Evolutionary conservation across 2,888 invertebrate species (phyloP), one percentile per base, ranked within the genome.

Genomic region (Idaea dimidiata): DNA sequence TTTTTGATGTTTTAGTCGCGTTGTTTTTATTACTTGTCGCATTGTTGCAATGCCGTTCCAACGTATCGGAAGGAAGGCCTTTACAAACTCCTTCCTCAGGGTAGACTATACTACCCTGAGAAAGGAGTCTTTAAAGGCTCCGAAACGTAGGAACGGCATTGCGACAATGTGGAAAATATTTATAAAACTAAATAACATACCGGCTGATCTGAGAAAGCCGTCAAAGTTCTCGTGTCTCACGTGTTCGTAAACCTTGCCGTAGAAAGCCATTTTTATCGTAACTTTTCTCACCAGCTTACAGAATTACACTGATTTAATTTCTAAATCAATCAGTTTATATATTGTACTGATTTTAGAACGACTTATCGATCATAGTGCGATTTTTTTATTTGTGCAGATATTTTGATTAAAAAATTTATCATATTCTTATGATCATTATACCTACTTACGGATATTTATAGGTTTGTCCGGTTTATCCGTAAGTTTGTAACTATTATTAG

Each of bases 171-270:
- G n/a, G n/a, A n/a, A n/a, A n/a, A n/a, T 33, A 10, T 33, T 7
- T 33, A 10, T 10, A n/a, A n/a, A n/a, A n/a, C n/a, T 33, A 1
- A 6, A 10, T 6, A 0, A 69, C 78, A 73, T 66, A 84, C 83
- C 78, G 32, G 80, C 63, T 59, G 72, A 57, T 10, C 73, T 74
- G 16, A 85, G 65, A 58, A 83, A 84, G 0, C 62, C 76, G 2
- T 82, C 81, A 60, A 75, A 82, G 17, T 79, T 83, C 68, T 86
- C 84, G 43, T 81, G 74, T 43, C 61, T 80, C 1, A 70, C 76
- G 58, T 72, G 76, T 43, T 67, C 74, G 74, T 78, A 86, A 17
- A 74, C 71, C 61, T 81, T 80, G 64, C 81, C 84, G 17, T 77
- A 62, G 72, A 74, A 83, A n/a, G 81, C 67, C 84, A 86, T 84